Evolutionary conservation across 2,113 vertebrate species (phyloP), one percentile per base, ranked within the genome.

Genomic region (Pygoscelis adeliae): DNA sequence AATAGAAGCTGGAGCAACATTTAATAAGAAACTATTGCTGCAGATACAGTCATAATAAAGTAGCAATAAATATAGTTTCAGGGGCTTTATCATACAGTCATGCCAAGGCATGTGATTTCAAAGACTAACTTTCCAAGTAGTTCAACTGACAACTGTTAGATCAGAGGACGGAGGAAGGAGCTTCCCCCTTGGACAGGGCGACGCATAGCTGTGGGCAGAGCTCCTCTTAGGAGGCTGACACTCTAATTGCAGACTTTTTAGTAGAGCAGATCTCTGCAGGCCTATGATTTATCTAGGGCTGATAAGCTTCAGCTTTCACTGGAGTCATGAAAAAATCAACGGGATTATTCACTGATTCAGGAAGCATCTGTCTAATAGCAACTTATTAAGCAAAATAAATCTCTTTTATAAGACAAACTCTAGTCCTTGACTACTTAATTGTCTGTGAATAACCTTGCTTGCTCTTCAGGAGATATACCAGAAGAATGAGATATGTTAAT

Each of bases 371-470:
- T 56, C 47, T 90, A 69, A 67, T 50, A 89, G 66, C 58, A 93
- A 90, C 12, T 59, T 91, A 91, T 72, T 91, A 91, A 65, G 44
- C 17, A 84, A 94, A 93, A 91, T 80, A 59, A 91, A 93, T 85
- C 23, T 61, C 20, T 44, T 84, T 86, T 90, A 59, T 19, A 82
- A 79, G 82, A 84, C 16, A 27, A 95, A 80, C 40, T 86, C 56
- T 56, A 92, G 65, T 73, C 34, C 52, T 95, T 83, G 78, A 23
- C 56, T 91, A 56, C 38, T 87, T 92, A 94, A 81, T 61, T 91
- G 15, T 52, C 65, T 82, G n/a, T 81, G 72, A 90, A 87, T 77
- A 96, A 95, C 34, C 77, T 87, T 89, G 42, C 76, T 76, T 76
- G 32, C 8, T 84, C 49, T 81, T 87, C 50, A 46, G 42, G 59